These are phyloP conservation scores for Ceratosolen solmsi DNA, from an alignment of 1,140 invertebrate genomes.

Conservation along the genomic window DNA sequence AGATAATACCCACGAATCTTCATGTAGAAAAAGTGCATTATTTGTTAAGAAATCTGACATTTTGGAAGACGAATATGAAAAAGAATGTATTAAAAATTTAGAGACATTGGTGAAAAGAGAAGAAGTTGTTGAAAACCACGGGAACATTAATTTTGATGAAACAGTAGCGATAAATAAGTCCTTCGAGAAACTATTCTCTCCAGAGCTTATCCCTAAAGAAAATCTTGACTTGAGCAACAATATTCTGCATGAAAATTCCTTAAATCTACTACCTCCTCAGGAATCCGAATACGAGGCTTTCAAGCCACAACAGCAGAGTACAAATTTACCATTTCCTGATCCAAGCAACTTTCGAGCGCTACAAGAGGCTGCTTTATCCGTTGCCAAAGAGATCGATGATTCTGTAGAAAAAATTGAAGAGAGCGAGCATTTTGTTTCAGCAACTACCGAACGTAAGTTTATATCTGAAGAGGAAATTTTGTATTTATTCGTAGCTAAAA, in stretches of 20 bases:
- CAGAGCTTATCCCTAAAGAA: conserved; percentile 39
- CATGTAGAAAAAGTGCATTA: conserved; percentile 20
- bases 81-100: too few relatives aligned
- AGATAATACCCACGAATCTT: not conserved
- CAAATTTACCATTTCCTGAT: conserved; percentile 51
- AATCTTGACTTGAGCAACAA: conserved; percentile 29
- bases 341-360: conserved; percentile 56
- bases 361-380: conserved; percentile 56
- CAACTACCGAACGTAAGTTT: conserved; percentile 61
- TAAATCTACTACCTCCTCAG: not conserved
- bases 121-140: not conserved
- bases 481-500: too few relatives aligned
- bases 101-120: conserved; percentile 14
- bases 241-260: not conserved
- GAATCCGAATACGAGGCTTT: conserved; percentile 59
- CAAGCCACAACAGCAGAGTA: conserved; percentile 63
- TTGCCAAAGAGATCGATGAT: conserved; percentile 63
- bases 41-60: not conserved
- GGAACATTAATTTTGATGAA: conserved; percentile 32
- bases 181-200: conserved; percentile 31
- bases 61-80: not conserved
- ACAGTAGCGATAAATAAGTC: conserved; percentile 37
- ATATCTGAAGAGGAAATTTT: not conserved
- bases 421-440: conserved; percentile 58
- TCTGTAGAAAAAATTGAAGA: conserved; percentile 58